Base-by-base conservation (phyloP, 23 tunicate genomes). In the Corella eumyota region DNA sequence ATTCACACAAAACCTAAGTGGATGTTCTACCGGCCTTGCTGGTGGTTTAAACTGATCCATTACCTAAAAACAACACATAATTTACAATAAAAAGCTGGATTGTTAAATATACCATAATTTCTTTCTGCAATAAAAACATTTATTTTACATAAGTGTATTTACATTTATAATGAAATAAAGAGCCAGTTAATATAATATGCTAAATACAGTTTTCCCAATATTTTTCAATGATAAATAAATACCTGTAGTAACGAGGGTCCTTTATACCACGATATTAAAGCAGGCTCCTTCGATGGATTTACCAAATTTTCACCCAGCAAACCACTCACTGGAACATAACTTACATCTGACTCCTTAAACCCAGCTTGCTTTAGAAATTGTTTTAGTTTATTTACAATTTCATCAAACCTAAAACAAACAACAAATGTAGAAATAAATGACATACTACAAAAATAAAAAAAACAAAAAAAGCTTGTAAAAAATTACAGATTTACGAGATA, bases 251-350 rank as follows among this genome's bases (percentile, higher is more conserved):
- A 44, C 32, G 71, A 32, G 13, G 96, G 81, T 11, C 96, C 96
- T 40, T 73, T 78, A 63, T 88, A 88, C 96, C 96, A 88, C 1
- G 66, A 56, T 32, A 66, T 46, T 13, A 88, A 63, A 13, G 31
- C 17, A 7, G 69, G 59, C 23, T 73, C 70, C 20, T 58, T 65
- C 20, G 85, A 69, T 22, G 21, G 24, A 61, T 53, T 52, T 1
- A 62, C 49, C 1, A 88, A 62, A 47, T 88, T 88, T 67, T 88
- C 81, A 2, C 96, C 96, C 31, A 78, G 68, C 32, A 88, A 50
- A 0, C 96, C 96, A 40, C 96, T 88, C 3, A 79, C 88, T 13
- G 96, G 96, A 25, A 88, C 88, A 51, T 51, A 88, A 6, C 71
- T 66, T 32, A 88, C 77, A 44, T 88, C 88, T 17, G 62, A 34